phyloP scores from a whole-genome alignment of 2,797 vertebrate genomes.

The Alauda arvensis region DNA sequence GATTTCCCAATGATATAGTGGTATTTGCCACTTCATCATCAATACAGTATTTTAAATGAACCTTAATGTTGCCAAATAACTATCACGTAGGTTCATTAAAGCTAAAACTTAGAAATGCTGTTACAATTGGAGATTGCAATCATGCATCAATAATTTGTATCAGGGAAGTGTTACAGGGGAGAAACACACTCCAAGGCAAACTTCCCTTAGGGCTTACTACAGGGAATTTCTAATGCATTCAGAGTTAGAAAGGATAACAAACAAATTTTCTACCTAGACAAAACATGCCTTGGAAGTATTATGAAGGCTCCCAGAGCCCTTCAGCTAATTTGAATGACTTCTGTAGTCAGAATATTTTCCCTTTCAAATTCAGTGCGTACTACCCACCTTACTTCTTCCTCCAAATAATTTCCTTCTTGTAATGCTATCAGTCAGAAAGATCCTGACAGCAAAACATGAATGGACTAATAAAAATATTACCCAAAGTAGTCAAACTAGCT shows the following conservation, averaged over 20 bases:
- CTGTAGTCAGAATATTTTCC: background rate
- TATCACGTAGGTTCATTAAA: slow-evolving; percentile 19
- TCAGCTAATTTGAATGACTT: background rate
- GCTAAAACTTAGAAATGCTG: background rate
- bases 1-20: slow-evolving; percentile 27
- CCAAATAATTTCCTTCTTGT: background rate
- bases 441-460: background rate
- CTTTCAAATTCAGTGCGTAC: background rate
- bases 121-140: background rate
- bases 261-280: background rate
- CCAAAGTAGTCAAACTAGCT: background rate
- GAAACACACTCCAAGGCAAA: background rate
- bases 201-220: background rate
- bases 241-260: background rate
- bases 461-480: background rate
- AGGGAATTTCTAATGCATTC: background rate
- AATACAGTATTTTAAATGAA: slow-evolving; percentile 21
- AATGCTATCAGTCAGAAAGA: background rate
- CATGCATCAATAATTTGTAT: background rate
- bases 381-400: background rate
- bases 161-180: background rate
- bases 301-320: background rate
- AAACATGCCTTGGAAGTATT: background rate
- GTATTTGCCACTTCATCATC: slow-evolving; percentile 36
- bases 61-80: slow-evolving; percentile 20